Evolutionary conservation across 1,140 invertebrate genomes (phyloP).

Genomic region (Drosophila guanche): DNA sequence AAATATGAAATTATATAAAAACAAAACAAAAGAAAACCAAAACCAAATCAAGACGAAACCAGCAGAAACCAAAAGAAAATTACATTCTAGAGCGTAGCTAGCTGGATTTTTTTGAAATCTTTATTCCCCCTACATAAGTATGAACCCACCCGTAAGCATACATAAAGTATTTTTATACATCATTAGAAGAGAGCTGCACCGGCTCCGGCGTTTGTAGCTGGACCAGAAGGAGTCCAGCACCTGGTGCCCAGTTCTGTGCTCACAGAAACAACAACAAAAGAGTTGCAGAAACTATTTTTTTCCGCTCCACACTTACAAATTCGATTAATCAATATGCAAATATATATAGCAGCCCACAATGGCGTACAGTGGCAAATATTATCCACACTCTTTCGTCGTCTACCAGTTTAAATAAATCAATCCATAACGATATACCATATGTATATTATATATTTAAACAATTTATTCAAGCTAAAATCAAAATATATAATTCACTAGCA

Average conservation of each 20-base stretch:
- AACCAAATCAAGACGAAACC: constrained; percentile 18
- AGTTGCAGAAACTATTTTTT: constrained; percentile 35
- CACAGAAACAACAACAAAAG: constrained; percentile 6
- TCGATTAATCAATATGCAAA: constrained; percentile 50
- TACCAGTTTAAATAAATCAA: constrained; percentile 62
- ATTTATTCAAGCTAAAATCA: constrained; percentile 74
- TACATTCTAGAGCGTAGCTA: constrained; percentile 23
- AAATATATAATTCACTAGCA: constrained; percentile 77
- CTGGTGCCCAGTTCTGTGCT: constrained; percentile 5
- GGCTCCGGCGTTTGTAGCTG: not conserved
- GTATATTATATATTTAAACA: constrained; percentile 17
- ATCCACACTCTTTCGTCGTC: constrained; percentile 66
- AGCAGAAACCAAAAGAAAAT: constrained; percentile 37
- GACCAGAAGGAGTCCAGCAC: constrained; percentile 13
- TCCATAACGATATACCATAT: constrained; percentile 47
- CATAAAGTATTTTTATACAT: constrained; percentile 67
- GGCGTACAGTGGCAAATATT: constrained; percentile 49
- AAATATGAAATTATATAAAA: constrained; percentile 77
- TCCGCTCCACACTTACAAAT: constrained; percentile 39
- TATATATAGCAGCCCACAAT: constrained; percentile 16
- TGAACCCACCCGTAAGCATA: not conserved
- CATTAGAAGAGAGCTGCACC: constrained; percentile 11
- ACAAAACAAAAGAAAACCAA: constrained; percentile 41
- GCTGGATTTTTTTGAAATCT: constrained; percentile 35
- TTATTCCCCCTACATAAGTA: constrained; percentile 32